These are phyloP conservation scores for Antitype chi DNA, from an alignment of 2,888 invertebrate species.

Conservation along the genomic window DNA sequence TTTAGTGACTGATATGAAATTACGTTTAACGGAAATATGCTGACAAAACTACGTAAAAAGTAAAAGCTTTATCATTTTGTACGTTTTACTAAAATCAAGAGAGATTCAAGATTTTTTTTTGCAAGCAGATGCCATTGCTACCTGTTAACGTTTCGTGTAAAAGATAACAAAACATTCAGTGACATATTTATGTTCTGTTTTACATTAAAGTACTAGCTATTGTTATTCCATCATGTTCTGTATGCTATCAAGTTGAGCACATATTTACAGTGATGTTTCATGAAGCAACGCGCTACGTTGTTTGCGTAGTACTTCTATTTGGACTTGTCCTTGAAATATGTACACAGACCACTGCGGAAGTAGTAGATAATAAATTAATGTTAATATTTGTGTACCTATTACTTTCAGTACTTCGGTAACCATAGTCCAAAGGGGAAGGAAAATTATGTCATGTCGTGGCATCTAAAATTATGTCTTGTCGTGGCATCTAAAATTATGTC, in stretches of 20 bases:
- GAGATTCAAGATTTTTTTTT: background rate
- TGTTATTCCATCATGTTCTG: constrained; percentile 24
- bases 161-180: background rate
- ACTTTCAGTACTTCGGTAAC: background rate
- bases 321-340: constrained; percentile 43
- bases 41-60: background rate
- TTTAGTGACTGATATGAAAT: background rate
- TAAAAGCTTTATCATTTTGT: background rate
- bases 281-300: constrained; percentile 48
- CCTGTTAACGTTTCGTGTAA: background rate
- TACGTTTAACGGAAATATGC: background rate
- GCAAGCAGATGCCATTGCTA: background rate
- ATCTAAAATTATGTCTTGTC: background rate
- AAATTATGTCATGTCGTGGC: too few relatives aligned
- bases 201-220: background rate
- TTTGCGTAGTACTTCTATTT: constrained; percentile 50
- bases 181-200: background rate
- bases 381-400: constrained; percentile 7
- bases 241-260: constrained; percentile 16
- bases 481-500: too few relatives aligned
- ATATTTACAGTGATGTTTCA: constrained; percentile 55
- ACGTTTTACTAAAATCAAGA: background rate
- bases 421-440: background rate
- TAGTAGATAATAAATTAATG: constrained; percentile 20
- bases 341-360: constrained; percentile 14